Percentiles rank a stretch among this genome's conserved stretches.
phyloP scores from a whole-genome alignment of 2,888 invertebrate genomes.

The Patella ulyssiponensis region DNA sequence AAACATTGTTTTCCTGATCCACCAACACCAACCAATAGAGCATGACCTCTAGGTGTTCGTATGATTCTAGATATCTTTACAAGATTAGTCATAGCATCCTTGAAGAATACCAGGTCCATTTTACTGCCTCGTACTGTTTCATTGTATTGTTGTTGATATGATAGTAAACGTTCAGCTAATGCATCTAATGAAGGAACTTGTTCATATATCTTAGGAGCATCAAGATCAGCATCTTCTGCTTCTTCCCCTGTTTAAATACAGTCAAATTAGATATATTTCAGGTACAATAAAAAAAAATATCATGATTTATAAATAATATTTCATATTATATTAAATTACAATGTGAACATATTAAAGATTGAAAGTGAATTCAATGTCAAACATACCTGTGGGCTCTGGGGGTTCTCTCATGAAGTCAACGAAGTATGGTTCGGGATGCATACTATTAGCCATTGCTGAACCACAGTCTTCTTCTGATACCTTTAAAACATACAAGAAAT shows the following conservation, averaged over 20 bases:
- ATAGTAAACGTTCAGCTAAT: slow-evolving; percentile 75
- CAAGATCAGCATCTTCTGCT: slow-evolving; percentile 94
- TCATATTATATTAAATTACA: not conserved
- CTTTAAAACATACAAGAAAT: slow-evolving; percentile 37
- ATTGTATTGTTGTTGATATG: slow-evolving; percentile 70
- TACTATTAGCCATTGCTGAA: slow-evolving; percentile 74
- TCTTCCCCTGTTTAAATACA: slow-evolving; percentile 83
- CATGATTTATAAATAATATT: not conserved
- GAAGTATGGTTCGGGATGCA: slow-evolving; percentile 88
- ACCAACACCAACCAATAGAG: slow-evolving; percentile 95
- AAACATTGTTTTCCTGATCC: slow-evolving; percentile 98
- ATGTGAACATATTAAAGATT: not conserved
- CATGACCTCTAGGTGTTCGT: slow-evolving; percentile 93
- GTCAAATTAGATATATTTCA: not conserved
- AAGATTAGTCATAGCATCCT: slow-evolving; percentile 94
- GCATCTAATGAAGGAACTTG: slow-evolving; percentile 82
- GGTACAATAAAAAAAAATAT: not conserved
- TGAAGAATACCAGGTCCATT: slow-evolving; percentile 73
- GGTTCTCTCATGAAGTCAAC: slow-evolving; percentile 98
- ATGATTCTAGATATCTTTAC: slow-evolving; percentile 95
- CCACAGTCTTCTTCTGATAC: slow-evolving; percentile 81
- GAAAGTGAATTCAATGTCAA: not conserved
- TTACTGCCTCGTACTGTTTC: slow-evolving; percentile 71
- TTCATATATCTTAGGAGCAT: slow-evolving; percentile 95
- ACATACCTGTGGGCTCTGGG: slow-evolving; percentile 86